Base-by-base conservation (phyloP, 2,113 vertebrate species). In the Polypterus senegalus region DNA sequence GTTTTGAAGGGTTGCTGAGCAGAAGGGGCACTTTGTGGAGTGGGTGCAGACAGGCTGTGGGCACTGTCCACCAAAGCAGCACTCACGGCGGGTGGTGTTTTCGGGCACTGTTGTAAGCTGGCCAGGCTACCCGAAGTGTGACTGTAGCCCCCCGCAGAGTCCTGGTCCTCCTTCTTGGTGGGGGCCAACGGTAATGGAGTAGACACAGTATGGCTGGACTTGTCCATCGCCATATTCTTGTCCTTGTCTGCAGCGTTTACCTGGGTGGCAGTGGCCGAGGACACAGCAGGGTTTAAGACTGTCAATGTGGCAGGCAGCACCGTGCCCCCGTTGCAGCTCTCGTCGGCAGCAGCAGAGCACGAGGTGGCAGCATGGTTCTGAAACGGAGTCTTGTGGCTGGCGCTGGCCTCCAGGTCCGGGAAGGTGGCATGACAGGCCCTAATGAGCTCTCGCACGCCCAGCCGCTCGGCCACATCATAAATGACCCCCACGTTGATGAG, bases 401-500 rank as follows among this genome's bases (percentile, higher is more conserved):
- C 78, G 0, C 89, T 83, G 48, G 81, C 81, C 74, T 91, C 92
- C 75, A 98, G 70, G 77, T 98, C 95, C 0, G 94, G 95, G 73
- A 98, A 97, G 5, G 92, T 96, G 1, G 88, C 84, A 6, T 97
- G 93, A 47, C 94, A 98, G 0, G 94, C 92, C 61, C 62, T 79
- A 5, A 97, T 89, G 69, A 97, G 80, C 45, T 95, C 92, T 0
- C 84, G 76, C 67, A 97, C 88, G 0, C 94, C 94, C 57, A 98
- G 74, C 64, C 90, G 72, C 79, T 97, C 93, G 0, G 95, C 95
- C 59, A 97, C 84, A 78, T 98, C 95, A 0, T 97, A 97, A 59
- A 98, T 86, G 43, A 97, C 94, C 0, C 95, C 92, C 0, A 98
- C 93, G 0, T 97, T 92, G 49, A 97, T 95, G 3, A 98, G 85